Conservation (phyloP, 2,113 vertebrate species). For the Prochilodus magdalenae region DNA sequence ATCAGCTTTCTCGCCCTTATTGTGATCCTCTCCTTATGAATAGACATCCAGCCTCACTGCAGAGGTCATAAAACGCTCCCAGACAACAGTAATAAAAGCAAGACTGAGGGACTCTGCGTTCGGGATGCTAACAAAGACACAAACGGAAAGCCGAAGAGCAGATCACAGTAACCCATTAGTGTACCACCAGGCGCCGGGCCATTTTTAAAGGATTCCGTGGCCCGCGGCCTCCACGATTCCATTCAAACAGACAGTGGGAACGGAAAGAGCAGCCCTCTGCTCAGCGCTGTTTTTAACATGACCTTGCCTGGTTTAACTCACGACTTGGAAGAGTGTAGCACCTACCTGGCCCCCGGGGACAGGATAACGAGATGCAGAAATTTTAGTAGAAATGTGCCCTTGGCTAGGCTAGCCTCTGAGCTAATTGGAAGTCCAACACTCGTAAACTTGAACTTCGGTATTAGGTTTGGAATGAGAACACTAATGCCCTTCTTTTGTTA, state of each 20-base stretch:
- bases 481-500: no score
- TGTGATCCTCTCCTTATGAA: slow-evolving; percentile 59
- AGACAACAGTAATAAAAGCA: slow-evolving; percentile 51
- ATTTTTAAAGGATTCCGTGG: slow-evolving; percentile 53
- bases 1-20: slow-evolving; percentile 39
- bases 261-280: slow-evolving; percentile 8
- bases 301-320: background rate
- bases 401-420: no score
- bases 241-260: slow-evolving; percentile 55
- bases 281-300: background rate
- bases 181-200: slow-evolving; percentile 35
- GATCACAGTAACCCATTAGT: slow-evolving; percentile 37
- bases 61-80: slow-evolving; percentile 38
- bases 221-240: slow-evolving; percentile 41
- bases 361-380: background rate
- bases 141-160: slow-evolving; percentile 43
- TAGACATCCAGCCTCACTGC: slow-evolving; percentile 41
- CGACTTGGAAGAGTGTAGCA: background rate
- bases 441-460: no score
- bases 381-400: no score
- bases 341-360: background rate
- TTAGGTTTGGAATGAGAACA: no score
- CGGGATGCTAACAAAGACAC: slow-evolving; percentile 19
- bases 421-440: no score
- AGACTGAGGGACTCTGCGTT: slow-evolving; percentile 31